Conservation (phyloP, 2,113 vertebrate species). For the Neomonachus schauinslandi region DNA sequence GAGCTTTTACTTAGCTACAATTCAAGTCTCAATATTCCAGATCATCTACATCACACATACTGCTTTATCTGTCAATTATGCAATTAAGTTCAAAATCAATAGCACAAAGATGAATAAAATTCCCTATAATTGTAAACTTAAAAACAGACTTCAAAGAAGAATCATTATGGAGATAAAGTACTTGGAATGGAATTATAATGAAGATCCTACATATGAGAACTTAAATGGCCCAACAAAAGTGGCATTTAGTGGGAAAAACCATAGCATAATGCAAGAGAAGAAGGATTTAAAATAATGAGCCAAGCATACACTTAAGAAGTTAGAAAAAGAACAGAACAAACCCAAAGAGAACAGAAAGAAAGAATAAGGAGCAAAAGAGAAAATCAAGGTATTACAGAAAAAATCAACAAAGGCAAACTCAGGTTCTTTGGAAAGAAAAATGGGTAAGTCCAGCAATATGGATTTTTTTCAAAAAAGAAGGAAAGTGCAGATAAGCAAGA, state of each 20-base stretch:
- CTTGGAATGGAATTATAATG: not conserved
- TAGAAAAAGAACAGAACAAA: not conserved
- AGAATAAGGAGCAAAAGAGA: not conserved
- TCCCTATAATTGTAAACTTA: not conserved
- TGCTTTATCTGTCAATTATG: not conserved
- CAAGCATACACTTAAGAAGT: not conserved
- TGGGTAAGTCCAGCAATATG: not conserved
- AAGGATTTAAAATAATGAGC: not conserved
- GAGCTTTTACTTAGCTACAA: not conserved
- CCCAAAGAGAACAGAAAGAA: not conserved
- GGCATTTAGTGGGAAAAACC: not conserved
- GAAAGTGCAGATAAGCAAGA: not conserved
- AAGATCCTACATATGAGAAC: not conserved
- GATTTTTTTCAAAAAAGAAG: not conserved
- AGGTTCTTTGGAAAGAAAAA: not conserved
- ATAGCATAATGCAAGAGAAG: not conserved
- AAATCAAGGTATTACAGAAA: not conserved
- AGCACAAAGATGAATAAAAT: not conserved
- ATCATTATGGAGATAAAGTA: not conserved
- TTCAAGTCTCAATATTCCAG: not conserved
- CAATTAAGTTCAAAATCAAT: slow-evolving; percentile 3
- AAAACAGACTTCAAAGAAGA: not conserved
- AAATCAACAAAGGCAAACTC: not conserved
- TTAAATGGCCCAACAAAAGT: not conserved
- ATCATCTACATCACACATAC: not conserved